Evolutionary conservation across 2,888 invertebrate species (phyloP).

Genomic region (Melinaea marsaeus): DNA sequence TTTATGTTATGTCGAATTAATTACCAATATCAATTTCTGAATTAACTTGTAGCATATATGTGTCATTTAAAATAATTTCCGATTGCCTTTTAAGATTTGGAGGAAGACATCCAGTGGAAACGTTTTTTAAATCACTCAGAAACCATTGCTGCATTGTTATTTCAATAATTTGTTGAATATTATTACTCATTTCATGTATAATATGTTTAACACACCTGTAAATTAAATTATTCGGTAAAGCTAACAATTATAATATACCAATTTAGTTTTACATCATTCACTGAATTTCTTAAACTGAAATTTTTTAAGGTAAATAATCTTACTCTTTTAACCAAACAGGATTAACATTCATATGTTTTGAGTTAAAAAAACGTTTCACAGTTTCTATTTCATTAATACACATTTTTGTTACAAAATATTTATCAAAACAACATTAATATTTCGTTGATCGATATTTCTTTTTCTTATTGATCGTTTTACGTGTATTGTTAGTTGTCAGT

Average conservation of each 20-base stretch:
- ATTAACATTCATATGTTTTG: constrained; percentile 57
- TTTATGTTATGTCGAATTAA: background rate
- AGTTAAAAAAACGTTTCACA: constrained; percentile 52
- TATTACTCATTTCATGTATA: constrained; percentile 63
- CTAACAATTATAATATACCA: background rate
- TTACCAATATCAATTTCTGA: constrained; percentile 79
- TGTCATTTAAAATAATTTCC: constrained; percentile 70
- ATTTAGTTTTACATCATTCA: background rate
- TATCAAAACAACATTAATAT: background rate
- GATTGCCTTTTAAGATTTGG: constrained; percentile 65
- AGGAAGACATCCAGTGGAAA: constrained; percentile 80
- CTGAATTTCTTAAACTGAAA: no score
- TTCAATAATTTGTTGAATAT: constrained; percentile 68
- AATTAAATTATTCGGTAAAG: constrained; percentile 18
- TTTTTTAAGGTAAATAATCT: constrained; percentile 17
- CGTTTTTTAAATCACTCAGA: constrained; percentile 80
- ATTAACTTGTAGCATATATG: constrained; percentile 81
- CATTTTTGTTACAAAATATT: constrained; percentile 34
- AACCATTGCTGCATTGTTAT: constrained; percentile 83
- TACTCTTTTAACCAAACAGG: constrained; percentile 68
- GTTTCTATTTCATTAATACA: constrained; percentile 35
- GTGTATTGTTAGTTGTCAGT: no score
- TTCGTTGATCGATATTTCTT: no score
- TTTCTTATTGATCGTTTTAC: no score
- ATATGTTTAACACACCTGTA: constrained; percentile 75